Percentiles rank a stretch among this genome's conserved stretches.
Evolutionary conservation across 2,797 vertebrate genomes (phyloP).

Genomic region (Sebastes kiyomatsui): DNA sequence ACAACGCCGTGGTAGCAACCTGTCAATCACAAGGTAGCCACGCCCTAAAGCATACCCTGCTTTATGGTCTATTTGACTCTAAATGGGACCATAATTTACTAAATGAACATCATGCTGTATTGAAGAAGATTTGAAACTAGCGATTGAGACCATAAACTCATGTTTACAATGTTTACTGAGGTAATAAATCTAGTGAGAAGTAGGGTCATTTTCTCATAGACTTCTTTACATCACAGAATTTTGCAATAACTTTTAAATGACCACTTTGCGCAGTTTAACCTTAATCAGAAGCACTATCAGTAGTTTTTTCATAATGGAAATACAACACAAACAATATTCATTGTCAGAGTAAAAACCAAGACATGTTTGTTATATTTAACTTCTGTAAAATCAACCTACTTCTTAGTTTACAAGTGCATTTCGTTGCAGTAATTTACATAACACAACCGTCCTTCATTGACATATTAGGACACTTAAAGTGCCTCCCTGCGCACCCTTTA

Average conservation of each 20-base stretch:
- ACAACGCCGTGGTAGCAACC: rapidly evolving
- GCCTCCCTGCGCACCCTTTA: neutral
- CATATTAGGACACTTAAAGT: conserved; percentile 17
- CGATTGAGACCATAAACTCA: too few relatives aligned
- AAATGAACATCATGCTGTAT: too few relatives aligned
- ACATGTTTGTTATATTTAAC: neutral
- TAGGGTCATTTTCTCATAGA: rapidly evolving
- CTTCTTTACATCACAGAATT: neutral
- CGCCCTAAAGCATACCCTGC: too few relatives aligned
- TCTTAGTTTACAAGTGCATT: neutral
- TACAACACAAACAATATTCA: neutral
- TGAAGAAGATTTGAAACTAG: too few relatives aligned
- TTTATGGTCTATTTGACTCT: too few relatives aligned
- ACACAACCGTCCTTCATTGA: conserved; percentile 3
- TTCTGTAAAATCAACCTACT: neutral
- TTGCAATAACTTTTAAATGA: neutral
- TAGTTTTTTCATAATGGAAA: neutral
- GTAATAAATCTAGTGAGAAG: too few relatives aligned
- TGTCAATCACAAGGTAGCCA: too few relatives aligned
- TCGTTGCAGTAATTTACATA: conserved; percentile 6
- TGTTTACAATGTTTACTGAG: too few relatives aligned
- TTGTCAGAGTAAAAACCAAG: neutral
- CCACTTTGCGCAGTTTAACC: neutral
- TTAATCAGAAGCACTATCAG: neutral
- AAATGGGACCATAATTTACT: too few relatives aligned